These are phyloP conservation scores for Ispidina picta DNA, from an alignment of 2,797 vertebrate genomes.

Conservation along the genomic window DNA sequence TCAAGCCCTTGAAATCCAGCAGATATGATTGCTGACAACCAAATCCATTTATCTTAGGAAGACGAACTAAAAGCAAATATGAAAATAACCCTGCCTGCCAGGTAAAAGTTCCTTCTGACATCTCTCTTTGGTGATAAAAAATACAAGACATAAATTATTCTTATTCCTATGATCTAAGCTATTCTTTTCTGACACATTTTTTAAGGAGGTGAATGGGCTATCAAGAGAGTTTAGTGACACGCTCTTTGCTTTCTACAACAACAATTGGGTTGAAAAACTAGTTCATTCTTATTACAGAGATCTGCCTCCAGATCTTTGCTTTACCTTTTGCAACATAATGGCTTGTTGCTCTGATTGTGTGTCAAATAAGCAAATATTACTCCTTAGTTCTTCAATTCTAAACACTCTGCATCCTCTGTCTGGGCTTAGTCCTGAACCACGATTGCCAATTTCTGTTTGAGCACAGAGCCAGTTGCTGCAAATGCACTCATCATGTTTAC, in stretches of 20 bases:
- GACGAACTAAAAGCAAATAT: not conserved
- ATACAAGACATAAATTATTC: not conserved
- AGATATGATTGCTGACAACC: not conserved
- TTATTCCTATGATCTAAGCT: not conserved
- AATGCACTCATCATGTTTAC: not conserved
- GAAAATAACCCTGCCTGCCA: not conserved
- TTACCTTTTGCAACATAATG: not conserved
- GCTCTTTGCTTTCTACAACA: not conserved
- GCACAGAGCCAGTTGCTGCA: not conserved
- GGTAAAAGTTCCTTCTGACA: not conserved
- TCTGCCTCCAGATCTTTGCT: not conserved
- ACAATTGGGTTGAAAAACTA: not conserved
- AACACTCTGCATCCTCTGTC: not conserved
- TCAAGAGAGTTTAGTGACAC: not conserved
- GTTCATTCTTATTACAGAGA: not conserved
- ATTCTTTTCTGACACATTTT: not conserved
- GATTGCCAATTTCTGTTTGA: not conserved
- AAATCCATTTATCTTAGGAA: not conserved
- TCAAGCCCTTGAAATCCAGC: not conserved
- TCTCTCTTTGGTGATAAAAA: not conserved
- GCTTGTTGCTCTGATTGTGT: not conserved
- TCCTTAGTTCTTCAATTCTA: not conserved
- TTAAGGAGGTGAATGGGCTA: not conserved
- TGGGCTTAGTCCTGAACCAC: not conserved
- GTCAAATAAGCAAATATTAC: not conserved